Base-by-base conservation (phyloP, 1,140 invertebrate genomes). In the Andricus grossulariae region DNA sequence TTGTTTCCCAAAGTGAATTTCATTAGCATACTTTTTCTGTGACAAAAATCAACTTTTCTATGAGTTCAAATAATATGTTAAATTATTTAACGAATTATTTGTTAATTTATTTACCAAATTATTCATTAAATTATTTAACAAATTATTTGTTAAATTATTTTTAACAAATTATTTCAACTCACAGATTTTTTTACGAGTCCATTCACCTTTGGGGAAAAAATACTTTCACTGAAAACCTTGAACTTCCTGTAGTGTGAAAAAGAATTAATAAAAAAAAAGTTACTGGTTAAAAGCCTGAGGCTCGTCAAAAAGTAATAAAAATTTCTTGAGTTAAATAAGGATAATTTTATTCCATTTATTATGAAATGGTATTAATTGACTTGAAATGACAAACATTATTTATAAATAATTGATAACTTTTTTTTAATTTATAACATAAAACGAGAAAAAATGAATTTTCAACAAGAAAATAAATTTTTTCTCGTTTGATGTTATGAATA, bases 201-300 rank as follows among this genome's bases (percentile, higher is more conserved):
- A 21, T 57, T 57, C 25, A 57, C 55, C 55, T 21, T 45, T 11
- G 8, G 7, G 10, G 25, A 25, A 21, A 57, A 57, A 57, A 57
- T 25, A 57, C 55, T 57, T 57, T 57, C 55, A 57, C 55, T 57
- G 55, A 13, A 32, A 57, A 57, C 55, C 55, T 57, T 57, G 55
- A 57, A 57, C 55, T 57, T 57, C 55, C 13, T 10, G 18, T n/a
- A 57, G 5, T 19, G 25, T 13, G 19, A 13, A 11, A 57, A 57
- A 57, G 7, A 57, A 32, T 57, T 3, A 57, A 10, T 21, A 10
- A 21, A 19, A 57, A 21, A 21, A 21, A 7, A 55, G 54, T 18
- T 18, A 16, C 18, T 55, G 18, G 8, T 55, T 55, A 10, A 45
- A 45, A 45, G 7, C 10, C 39, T 8, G 0, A 45, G 1, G 39